phyloP scores from a whole-genome alignment of 2,888 invertebrate genomes.

The Taenaris catops region DNA sequence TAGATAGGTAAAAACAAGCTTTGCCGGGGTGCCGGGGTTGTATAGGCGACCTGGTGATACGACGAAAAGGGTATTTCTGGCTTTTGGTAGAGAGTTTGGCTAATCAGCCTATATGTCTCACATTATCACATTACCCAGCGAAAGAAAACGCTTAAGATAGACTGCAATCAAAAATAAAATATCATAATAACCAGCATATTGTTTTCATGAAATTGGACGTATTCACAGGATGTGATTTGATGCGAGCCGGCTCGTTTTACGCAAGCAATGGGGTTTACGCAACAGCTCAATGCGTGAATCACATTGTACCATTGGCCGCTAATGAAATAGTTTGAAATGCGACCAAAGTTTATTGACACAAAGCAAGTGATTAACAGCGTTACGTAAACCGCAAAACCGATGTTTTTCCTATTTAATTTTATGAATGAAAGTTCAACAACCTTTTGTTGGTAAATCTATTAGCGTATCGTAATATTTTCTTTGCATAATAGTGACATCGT shows the following conservation, averaged over 20 bases:
- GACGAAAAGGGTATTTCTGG: too few relatives aligned
- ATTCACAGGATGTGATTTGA: constrained; percentile 53
- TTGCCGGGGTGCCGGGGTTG: too few relatives aligned
- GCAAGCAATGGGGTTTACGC: constrained; percentile 42
- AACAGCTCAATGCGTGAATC: constrained; percentile 24
- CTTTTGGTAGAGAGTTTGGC: too few relatives aligned
- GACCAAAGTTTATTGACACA: constrained; percentile 27
- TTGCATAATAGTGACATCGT: constrained; percentile 1
- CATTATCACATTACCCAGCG: too few relatives aligned
- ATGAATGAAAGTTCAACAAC: constrained; percentile 26
- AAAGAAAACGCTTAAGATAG: too few relatives aligned
- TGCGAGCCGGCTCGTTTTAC: constrained; percentile 43
- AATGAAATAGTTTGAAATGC: constrained; percentile 30
- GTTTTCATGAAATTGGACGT: constrained; percentile 11
- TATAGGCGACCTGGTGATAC: too few relatives aligned
- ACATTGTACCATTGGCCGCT: constrained; percentile 23
- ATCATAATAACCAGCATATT: too few relatives aligned
- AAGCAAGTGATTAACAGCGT: constrained; percentile 13
- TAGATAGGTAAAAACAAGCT: too few relatives aligned
- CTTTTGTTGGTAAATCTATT: constrained; percentile 16
- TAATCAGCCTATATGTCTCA: too few relatives aligned
- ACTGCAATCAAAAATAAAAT: too few relatives aligned
- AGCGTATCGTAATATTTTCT: constrained; percentile 9
- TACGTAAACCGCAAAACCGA: constrained; percentile 20
- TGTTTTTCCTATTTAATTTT: constrained; percentile 17